Base-by-base conservation (phyloP, 2,113 vertebrate species). In the Alligator sinensis region DNA sequence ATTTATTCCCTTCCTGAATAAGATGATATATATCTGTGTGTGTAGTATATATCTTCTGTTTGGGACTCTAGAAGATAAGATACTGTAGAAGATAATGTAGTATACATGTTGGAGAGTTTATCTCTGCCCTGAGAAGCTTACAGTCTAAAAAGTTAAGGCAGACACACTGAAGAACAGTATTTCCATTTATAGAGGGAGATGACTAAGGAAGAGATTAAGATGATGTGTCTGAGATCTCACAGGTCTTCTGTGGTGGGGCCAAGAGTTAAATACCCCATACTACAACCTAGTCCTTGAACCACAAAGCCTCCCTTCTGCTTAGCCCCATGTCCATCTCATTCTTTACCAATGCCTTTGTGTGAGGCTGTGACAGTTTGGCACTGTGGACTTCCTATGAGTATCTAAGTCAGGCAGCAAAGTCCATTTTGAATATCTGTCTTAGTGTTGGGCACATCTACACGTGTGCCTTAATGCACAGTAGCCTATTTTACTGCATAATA, bases 321-420 rank as follows among this genome's bases (percentile, higher is more conserved):
- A 68, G 64, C 64, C 18, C 76, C 12, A 34, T 0, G 0, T 47
- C 66, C 89, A 21, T 24, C 77, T 75, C 11, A 14, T 3, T 62
- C 16, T 27, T 0, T n/a, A 2, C 55, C 1, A 0, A 3, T 59
- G 17, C 13, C 91, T 63, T 15, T 47, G 87, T 19, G 47, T 18
- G 14, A 68, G 30, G 34, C 14, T 38, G 13, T 30, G 28, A 1
- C 19, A 68, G 9, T 34, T 57, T 77, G 63, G 21, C 24, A 38
- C 1, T 58, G 28, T 2, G 17, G 25, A 4, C 16, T 88, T 28
- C 87, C 64, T 1, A 11, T 60, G 4, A 76, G 79, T 82, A 86
- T 22, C 18, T 24, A 5, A 10, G 54, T 2, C 18, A 66, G 27
- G 11, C 4, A 86, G 19, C 13, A 11, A 0, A 0, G 1, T 55